phyloP scores from a whole-genome alignment of 2,113 vertebrate genomes.

The Atlantisia rogersi region DNA sequence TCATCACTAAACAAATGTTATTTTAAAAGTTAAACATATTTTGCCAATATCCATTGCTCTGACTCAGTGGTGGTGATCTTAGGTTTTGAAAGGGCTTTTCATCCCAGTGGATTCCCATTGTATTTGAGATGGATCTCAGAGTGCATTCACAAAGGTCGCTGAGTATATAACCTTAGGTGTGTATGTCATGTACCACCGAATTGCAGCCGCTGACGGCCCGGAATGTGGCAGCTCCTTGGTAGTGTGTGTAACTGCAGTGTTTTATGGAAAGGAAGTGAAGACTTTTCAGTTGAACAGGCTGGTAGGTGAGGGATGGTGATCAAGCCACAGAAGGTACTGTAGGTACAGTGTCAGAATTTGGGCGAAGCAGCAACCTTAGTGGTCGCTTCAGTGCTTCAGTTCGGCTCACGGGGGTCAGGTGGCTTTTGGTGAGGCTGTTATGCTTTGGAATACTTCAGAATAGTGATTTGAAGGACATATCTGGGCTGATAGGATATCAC shows the following conservation, averaged over 20 bases:
- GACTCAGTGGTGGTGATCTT: neutral
- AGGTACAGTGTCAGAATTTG: neutral
- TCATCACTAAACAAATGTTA: slow-evolving; percentile 46
- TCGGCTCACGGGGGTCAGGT: neutral
- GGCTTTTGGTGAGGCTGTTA: neutral
- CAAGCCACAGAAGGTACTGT: fast-evolving
- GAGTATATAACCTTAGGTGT: neutral
- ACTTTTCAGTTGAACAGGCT: neutral
- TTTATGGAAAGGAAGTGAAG: neutral
- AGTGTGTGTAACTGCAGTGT: fast-evolving
- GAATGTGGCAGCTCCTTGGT: neutral
- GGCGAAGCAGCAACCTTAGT: neutral
- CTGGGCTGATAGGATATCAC: neutral
- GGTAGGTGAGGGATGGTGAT: neutral
- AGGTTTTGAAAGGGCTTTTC: slow-evolving; percentile 30
- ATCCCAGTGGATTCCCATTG: neutral
- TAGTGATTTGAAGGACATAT: neutral
- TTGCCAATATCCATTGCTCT: neutral
- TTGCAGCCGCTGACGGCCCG: neutral
- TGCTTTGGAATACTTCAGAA: fast-evolving
- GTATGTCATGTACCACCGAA: neutral
- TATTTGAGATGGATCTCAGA: slow-evolving; percentile 36
- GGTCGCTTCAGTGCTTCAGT: fast-evolving
- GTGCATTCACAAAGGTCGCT: neutral
- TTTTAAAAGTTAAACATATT: slow-evolving; percentile 22